Percentiles rank a stretch among this genome's conserved stretches.
These are phyloP conservation scores for Diabrotica undecimpunctata DNA, from an alignment of 1,140 invertebrate species.

Conservation along the genomic window DNA sequence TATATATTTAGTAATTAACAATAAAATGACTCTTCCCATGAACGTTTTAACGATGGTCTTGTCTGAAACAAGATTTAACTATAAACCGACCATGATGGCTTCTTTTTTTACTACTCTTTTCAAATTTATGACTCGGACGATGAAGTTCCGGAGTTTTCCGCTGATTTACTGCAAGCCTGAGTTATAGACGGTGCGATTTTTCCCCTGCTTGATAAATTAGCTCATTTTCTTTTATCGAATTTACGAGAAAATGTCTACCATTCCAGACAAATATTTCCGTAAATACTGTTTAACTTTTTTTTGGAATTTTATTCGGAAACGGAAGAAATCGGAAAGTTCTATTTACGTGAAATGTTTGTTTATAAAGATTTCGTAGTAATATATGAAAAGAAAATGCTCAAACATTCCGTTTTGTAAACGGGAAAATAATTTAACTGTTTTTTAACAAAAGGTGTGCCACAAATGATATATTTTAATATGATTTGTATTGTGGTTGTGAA, in stretches of 20 bases:
- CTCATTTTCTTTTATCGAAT: conserved; percentile 2
- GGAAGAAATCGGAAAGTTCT: too few species aligned
- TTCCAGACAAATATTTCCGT: background rate
- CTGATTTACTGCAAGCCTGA: background rate
- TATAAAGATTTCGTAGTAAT: too few species aligned
- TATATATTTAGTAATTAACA: too few species aligned
- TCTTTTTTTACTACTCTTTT: conserved; percentile 13
- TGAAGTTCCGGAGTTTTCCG: conserved; percentile 13
- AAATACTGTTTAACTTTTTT: background rate
- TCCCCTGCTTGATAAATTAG: conserved; percentile 2
- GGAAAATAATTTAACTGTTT: too few species aligned
- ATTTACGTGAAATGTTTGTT: too few species aligned
- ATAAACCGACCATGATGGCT: conserved; percentile 1
- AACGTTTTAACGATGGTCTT: background rate
- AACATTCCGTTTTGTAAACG: too few species aligned
- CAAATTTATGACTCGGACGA: conserved; percentile 15
- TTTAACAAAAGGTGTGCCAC: too few species aligned
- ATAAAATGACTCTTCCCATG: too few species aligned
- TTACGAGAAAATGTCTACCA: background rate
- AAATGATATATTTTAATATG: too few species aligned
- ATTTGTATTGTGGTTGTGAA: too few species aligned
- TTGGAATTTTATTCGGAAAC: too few species aligned
- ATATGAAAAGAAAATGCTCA: too few species aligned
- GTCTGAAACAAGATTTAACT: background rate
- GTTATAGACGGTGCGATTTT: background rate